phyloP scores from a whole-genome alignment of 2,113 vertebrate species.

The Rousettus leschenaultii region DNA sequence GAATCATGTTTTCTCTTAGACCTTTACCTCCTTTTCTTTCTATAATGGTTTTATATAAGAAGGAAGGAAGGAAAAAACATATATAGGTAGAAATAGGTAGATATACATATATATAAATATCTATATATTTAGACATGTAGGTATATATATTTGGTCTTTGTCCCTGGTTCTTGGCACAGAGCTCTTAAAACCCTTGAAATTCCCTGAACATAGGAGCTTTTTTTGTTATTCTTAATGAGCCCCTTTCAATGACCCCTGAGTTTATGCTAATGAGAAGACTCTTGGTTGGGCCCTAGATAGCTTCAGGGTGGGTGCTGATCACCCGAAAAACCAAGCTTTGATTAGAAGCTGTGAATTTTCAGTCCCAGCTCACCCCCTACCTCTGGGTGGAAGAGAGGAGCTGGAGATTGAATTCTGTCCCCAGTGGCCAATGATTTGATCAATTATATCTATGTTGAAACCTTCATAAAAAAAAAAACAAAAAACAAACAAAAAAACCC shows the following conservation, averaged over 20 bases:
- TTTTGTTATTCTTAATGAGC: not conserved
- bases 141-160: not conserved
- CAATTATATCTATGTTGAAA: not conserved
- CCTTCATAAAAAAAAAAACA: not conserved
- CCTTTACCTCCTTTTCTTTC: not conserved
- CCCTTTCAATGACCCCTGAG: not conserved
- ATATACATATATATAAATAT: too few species aligned
- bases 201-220: not conserved
- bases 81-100: too few species aligned
- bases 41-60: not conserved
- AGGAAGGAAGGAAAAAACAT: not conserved
- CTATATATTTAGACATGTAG: too few species aligned
- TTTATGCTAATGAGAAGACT: not conserved
- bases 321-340: not conserved
- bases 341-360: not conserved
- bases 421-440: not conserved
- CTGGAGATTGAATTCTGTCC: not conserved
- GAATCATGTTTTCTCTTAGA: not conserved
- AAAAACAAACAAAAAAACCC: too few species aligned
- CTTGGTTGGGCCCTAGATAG: not conserved
- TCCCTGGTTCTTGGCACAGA: not conserved
- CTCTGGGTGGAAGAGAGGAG: not conserved
- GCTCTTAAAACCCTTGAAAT: not conserved
- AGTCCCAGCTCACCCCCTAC: not conserved
- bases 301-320: not conserved